Evolutionary conservation across 2,113 vertebrate species (phyloP).

Genomic region (Oncorhynchus masou): DNA sequence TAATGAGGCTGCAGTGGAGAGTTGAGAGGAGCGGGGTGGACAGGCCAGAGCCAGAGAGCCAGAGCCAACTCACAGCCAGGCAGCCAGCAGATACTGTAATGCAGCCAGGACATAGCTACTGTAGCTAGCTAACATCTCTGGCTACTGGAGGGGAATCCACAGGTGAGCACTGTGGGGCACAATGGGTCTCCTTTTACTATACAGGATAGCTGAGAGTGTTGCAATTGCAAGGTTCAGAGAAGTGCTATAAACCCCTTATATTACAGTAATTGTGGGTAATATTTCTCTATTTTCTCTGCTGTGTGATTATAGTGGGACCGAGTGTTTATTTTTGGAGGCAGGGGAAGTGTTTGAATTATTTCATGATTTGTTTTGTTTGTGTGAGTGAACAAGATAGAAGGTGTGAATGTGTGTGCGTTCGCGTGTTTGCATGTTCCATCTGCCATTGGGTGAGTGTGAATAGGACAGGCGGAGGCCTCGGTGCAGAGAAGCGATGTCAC

Average conservation of each 20-base stretch:
- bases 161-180: background rate
- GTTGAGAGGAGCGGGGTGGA: conserved; percentile 9
- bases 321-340: background rate
- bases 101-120: background rate
- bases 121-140: no score
- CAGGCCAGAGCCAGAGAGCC: conserved; percentile 26
- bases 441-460: conserved; percentile 18
- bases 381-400: conserved; percentile 6
- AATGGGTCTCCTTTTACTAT: no score
- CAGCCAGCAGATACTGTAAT: background rate
- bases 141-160: background rate
- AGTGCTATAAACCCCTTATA: no score
- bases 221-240: no score
- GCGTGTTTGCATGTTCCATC: background rate
- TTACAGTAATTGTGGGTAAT: no score
- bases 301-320: no score
- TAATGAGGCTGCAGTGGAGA: conserved; percentile 41
- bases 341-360: background rate
- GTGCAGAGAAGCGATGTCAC: conserved; percentile 37
- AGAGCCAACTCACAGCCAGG: background rate
- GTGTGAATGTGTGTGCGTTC: conserved; percentile 3
- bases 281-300: no score
- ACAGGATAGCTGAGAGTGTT: no score
- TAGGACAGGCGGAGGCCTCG: conserved; percentile 7
- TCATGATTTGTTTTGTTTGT: background rate